These are phyloP conservation scores for Mantis religiosa DNA, from an alignment of 2,888 invertebrate genomes.

Conservation along the genomic window DNA sequence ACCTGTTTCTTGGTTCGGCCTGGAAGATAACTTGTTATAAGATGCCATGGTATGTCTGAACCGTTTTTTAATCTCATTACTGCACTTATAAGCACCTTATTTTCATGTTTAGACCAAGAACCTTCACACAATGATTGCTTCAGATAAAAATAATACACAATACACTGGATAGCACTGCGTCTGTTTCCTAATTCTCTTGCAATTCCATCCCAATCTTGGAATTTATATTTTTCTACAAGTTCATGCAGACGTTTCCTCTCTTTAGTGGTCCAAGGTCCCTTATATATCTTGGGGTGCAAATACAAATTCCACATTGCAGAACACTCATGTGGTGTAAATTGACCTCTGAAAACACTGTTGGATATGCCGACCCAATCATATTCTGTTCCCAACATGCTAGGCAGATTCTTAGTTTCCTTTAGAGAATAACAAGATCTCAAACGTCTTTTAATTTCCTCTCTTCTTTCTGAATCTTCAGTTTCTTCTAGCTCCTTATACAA, in stretches of 20 bases:
- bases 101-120: conserved; percentile 64
- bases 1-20: conserved; percentile 61
- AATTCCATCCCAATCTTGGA: background rate
- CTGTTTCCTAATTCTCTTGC: conserved; percentile 49
- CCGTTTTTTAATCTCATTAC: conserved; percentile 62
- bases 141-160: conserved; percentile 55
- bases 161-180: conserved; percentile 40
- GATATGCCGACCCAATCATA: background rate
- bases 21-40: conserved; percentile 59
- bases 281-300: background rate
- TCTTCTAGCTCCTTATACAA: background rate
- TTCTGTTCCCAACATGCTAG: background rate
- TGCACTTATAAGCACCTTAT: conserved; percentile 57
- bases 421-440: background rate
- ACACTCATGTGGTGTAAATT: background rate
- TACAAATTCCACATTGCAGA: background rate
- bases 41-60: conserved; percentile 68
- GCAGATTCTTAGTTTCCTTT: background rate
- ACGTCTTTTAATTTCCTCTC: background rate
- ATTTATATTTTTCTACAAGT: background rate
- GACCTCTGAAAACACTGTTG: background rate
- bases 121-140: conserved; percentile 39
- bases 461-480: background rate
- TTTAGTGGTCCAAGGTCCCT: background rate
- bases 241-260: background rate